These are phyloP conservation scores for Syngnathus scovelli DNA, from an alignment of 2,113 vertebrate species.

Conservation along the genomic window DNA sequence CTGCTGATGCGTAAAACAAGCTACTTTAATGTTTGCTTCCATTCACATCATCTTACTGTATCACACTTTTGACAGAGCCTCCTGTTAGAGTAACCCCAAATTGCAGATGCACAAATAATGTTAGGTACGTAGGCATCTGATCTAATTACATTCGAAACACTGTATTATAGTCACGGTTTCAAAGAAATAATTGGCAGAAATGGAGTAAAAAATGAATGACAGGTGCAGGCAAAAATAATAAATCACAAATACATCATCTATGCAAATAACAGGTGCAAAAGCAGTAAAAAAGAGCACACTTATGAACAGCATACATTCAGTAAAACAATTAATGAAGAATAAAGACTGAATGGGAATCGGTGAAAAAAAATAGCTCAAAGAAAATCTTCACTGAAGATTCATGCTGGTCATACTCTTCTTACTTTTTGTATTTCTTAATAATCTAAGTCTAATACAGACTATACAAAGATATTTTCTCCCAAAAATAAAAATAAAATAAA, in stretches of 20 bases:
- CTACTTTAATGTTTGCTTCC: slow-evolving; percentile 43
- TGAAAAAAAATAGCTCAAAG: background rate
- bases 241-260: background rate
- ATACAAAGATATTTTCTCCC: no score
- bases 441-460: background rate
- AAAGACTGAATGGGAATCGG: background rate
- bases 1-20: slow-evolving; percentile 41
- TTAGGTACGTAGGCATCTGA: slow-evolving; percentile 12
- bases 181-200: background rate
- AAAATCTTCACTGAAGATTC: background rate
- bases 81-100: slow-evolving; percentile 11
- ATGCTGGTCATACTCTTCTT: background rate
- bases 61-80: slow-evolving; percentile 44
- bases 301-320: background rate
- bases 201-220: background rate
- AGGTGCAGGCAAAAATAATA: background rate
- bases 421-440: background rate
- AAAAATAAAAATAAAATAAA: no score
- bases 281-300: background rate
- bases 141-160: background rate
- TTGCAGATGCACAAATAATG: slow-evolving; percentile 32
- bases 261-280: background rate
- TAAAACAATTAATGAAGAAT: background rate
- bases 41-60: slow-evolving; percentile 40
- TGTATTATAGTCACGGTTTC: background rate